phyloP scores from a whole-genome alignment of 2,113 vertebrate species.

The Thunnus thynnus region DNA sequence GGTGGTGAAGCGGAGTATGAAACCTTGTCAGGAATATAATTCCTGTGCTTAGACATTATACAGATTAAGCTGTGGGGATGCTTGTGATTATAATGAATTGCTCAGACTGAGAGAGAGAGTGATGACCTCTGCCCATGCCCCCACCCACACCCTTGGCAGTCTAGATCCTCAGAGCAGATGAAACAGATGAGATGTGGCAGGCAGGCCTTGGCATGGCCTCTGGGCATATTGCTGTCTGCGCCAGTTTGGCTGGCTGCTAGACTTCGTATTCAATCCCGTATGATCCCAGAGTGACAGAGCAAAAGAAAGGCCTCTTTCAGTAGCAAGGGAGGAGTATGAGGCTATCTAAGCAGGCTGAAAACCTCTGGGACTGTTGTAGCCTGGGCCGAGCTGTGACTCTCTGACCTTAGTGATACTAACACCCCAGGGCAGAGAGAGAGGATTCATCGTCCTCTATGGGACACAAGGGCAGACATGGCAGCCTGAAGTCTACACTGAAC shows the following conservation, averaged over 20 bases:
- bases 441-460: neutral
- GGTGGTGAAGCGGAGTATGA: neutral
- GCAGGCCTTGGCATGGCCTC: constrained; percentile 65
- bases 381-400: constrained; percentile 30
- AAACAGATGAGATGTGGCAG: constrained; percentile 77
- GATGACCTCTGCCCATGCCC: constrained; percentile 27
- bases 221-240: constrained; percentile 55
- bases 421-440: constrained; percentile 3
- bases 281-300: constrained; percentile 62
- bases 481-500: neutral
- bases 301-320: constrained; percentile 77
- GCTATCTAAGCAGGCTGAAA: constrained; percentile 54
- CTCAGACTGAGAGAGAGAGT: constrained; percentile 29
- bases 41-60: neutral
- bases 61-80: constrained; percentile 24
- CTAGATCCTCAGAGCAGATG: constrained; percentile 54
- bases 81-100: constrained; percentile 11
- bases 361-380: constrained; percentile 31
- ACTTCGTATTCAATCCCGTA: constrained; percentile 60
- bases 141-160: constrained; percentile 58
- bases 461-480: neutral
- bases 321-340: constrained; percentile 30
- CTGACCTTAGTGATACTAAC: constrained; percentile 41
- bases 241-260: constrained; percentile 61
- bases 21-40: constrained; percentile 2